Evolutionary conservation across 2,888 invertebrate species (phyloP).

Genomic region (Escarpia spicata): DNA sequence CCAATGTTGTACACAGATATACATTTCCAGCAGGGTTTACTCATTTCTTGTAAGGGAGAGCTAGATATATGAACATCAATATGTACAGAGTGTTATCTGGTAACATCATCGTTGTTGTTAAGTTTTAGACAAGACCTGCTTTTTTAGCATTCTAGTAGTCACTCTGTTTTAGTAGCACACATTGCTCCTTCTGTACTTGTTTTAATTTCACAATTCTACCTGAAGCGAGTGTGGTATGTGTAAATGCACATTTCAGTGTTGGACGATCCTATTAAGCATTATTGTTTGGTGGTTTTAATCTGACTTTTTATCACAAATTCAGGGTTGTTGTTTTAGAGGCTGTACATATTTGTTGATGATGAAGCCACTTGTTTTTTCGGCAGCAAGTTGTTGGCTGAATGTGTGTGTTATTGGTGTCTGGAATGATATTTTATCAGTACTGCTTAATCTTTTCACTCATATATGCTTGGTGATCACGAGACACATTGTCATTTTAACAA

Average conservation of each 20-base stretch:
- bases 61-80: neutral
- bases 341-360: conserved; percentile 16
- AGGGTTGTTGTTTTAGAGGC: conserved; percentile 9
- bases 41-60: conserved; percentile 8
- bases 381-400: neutral
- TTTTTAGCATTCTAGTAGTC: neutral
- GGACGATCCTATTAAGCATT: neutral
- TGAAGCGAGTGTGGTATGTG: neutral
- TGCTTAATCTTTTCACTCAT: neutral
- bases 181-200: neutral
- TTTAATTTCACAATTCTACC: neutral
- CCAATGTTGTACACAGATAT: neutral
- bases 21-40: neutral
- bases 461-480: neutral
- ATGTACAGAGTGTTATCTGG: neutral
- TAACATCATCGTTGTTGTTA: neutral
- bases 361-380: conserved; percentile 4
- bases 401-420: conserved; percentile 12
- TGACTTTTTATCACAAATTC: neutral
- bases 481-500: neutral
- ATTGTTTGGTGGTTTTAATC: conserved; percentile 16
- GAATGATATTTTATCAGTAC: neutral
- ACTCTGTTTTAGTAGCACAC: neutral
- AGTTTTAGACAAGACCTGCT: conserved; percentile 3
- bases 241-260: conserved; percentile 4